Base-by-base conservation (phyloP, 2,113 vertebrate genomes). In the Mohoua ochrocephala region DNA sequence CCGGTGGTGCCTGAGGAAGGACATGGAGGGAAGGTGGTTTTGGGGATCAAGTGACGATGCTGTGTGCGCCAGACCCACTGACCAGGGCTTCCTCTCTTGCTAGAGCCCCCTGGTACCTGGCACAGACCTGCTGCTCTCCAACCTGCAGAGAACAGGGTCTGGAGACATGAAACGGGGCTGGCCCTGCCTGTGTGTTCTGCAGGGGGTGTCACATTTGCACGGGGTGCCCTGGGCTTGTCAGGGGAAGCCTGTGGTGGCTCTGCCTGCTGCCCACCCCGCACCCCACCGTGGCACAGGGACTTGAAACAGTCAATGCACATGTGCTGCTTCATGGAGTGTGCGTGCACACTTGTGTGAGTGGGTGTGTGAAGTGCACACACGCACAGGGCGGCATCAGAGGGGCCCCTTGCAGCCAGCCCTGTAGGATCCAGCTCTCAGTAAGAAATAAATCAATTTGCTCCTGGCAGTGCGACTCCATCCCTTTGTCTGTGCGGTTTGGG, bases 401-500 rank as follows among this genome's bases (percentile, higher is more conserved):
- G 44, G 16, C 10, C 49, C 23, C 35, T 71, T 35, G 28, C 56
- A 87, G 64, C 52, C 49, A 57, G 17, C 15, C 50, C 57, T 88
- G 56, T 15, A 60, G 60, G 54, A 84, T 37, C 9, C 64, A 76
- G 31, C 80, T 81, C 59, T 59, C 33, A 42, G 2, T 33, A 64
- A 85, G 42, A 82, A 97, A 95, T 97, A 96, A 78, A 97, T n/a
- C 0, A 47, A 91, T 89, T 89, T 68, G 84, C 15, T 89, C 22
- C 24, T 53, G 28, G 53, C 37, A 57, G 12, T n/a, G 41, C 0
- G 2, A 31, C 37, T 94, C 41, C 30, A 28, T 52, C 26, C 28
- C 44, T 44, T 28, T n/a, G 44, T 89, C 63, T 57, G 54, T 3
- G 7, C 13, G 61, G 26, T 52, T 41, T 27, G 28, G 35, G 65